A percentile compares a stretch with the other conserved stretches of the same genome.
phyloP scores from a whole-genome alignment of 1,140 invertebrate species.

The Metaphire vulgaris region DNA sequence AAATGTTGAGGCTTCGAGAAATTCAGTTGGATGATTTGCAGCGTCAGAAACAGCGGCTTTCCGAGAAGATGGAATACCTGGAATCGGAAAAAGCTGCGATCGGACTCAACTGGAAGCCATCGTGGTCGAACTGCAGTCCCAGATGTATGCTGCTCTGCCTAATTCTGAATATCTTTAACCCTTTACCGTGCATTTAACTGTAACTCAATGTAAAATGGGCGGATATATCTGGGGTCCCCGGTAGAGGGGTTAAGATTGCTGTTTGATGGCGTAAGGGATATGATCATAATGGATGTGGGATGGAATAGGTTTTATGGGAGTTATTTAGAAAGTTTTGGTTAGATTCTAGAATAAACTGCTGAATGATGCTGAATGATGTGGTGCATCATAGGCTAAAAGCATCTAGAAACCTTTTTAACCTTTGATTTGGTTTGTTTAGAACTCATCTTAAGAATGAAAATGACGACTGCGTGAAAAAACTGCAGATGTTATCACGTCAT shows the following conservation, averaged over 20 bases:
- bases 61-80: background rate
- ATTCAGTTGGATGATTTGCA: slow-evolving; percentile 5
- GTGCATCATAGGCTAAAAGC: too few relatives aligned
- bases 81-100: background rate
- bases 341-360: too few relatives aligned
- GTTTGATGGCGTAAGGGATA: too few relatives aligned
- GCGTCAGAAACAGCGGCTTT: background rate
- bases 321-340: too few relatives aligned
- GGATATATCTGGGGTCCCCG: too few relatives aligned
- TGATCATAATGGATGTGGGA: too few relatives aligned
- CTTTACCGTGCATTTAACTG: too few relatives aligned
- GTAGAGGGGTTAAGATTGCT: too few relatives aligned
- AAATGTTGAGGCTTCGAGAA: slow-evolving; percentile 14
- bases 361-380: too few relatives aligned
- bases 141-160: slow-evolving; percentile 4
- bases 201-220: too few relatives aligned
- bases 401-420: too few relatives aligned
- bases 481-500: background rate
- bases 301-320: too few relatives aligned
- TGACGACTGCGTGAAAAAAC: background rate
- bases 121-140: slow-evolving; percentile 17
- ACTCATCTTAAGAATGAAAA: background rate
- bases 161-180: background rate
- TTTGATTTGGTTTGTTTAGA: background rate
- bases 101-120: slow-evolving; percentile 5